Evolutionary conservation across 2,113 vertebrate species (phyloP).

Genomic region (Columba janthina): DNA sequence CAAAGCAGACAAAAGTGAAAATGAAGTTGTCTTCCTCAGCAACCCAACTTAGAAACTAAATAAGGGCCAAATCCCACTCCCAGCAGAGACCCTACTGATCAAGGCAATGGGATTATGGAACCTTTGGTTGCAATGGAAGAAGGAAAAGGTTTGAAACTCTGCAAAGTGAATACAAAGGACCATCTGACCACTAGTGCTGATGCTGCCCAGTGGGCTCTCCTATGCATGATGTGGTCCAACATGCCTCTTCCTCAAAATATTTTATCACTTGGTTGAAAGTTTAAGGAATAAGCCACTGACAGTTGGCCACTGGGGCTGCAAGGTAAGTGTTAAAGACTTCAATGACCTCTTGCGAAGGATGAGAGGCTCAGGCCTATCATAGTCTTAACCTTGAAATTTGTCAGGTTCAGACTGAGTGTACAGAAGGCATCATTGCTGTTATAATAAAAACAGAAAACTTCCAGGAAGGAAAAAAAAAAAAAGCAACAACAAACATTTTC

Average conservation of each 20-base stretch:
- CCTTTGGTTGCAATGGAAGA: not conserved
- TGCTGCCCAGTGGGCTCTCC: not conserved
- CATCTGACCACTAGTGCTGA: not conserved
- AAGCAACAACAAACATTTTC: not conserved
- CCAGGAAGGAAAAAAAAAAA: not conserved
- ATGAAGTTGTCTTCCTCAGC: not conserved
- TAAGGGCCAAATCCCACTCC: not conserved
- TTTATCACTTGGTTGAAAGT: not conserved
- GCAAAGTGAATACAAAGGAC: not conserved
- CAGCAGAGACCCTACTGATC: not conserved
- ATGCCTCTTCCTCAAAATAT: not conserved
- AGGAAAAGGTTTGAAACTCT: not conserved
- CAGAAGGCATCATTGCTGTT: not conserved
- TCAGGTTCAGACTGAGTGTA: not conserved
- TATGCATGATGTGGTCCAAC: not conserved
- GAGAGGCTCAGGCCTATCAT: not conserved
- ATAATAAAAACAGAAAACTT: slow-evolving; percentile 1
- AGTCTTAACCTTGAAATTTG: not conserved
- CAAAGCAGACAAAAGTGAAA: not conserved
- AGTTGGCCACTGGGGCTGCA: not conserved
- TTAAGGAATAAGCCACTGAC: not conserved
- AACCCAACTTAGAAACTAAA: not conserved
- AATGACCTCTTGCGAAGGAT: not conserved
- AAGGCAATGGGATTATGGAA: not conserved
- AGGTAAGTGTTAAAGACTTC: not conserved